Evolutionary conservation across 2,113 vertebrate genomes (phyloP).

Genomic region (Cisticola juncidis): DNA sequence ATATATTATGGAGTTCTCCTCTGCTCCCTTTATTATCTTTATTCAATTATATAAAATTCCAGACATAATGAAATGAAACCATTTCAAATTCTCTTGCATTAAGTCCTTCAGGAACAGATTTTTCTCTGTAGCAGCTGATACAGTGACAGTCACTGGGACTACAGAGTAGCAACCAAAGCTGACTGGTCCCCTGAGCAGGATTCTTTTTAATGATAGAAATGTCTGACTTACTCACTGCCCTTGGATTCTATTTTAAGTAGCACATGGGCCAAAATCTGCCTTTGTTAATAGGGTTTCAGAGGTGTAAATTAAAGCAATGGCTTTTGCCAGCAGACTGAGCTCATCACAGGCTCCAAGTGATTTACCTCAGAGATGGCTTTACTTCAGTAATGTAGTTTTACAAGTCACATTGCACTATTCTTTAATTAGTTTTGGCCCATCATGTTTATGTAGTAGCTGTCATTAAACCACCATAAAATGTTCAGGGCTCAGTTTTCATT

Average conservation of each 20-base stretch:
- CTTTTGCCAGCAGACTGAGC: not conserved
- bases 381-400: not conserved
- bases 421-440: not conserved
- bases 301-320: not conserved
- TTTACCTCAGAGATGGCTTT: not conserved
- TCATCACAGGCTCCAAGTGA: not conserved
- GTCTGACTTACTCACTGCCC: not conserved
- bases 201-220: slow-evolving; percentile 12
- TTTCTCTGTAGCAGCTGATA: not conserved
- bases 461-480: not conserved
- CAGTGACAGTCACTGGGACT: not conserved
- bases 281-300: not conserved
- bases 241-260: not conserved
- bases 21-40: slow-evolving; percentile 39
- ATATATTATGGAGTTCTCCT: slow-evolving; percentile 21
- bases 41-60: slow-evolving; percentile 25
- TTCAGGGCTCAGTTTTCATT: not conserved
- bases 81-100: not conserved
- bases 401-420: not conserved
- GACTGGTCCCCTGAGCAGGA: not conserved
- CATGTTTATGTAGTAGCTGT: not conserved
- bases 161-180: not conserved
- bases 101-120: not conserved
- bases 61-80: slow-evolving; percentile 27
- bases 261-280: not conserved